Evolutionary conservation across 2,797 vertebrate genomes (phyloP).

Genomic region (Tenualosa ilisha): DNA sequence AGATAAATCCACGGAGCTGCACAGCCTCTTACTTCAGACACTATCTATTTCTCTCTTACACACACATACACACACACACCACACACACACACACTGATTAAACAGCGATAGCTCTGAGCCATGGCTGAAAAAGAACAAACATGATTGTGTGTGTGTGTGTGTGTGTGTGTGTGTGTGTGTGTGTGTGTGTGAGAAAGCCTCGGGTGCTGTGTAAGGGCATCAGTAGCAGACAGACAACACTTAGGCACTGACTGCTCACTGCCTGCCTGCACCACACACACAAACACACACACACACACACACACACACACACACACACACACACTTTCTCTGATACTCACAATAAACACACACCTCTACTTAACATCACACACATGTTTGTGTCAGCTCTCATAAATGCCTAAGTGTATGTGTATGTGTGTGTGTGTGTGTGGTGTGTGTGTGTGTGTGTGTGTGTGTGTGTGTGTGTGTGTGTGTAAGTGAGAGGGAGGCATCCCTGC

Average conservation of each 20-base stretch:
- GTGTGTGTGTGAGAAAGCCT: neutral
- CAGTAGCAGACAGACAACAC: slow-evolving; percentile 13
- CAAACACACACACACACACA: neutral
- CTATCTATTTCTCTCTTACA: slow-evolving; percentile 10
- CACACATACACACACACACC: neutral
- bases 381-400: neutral
- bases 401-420: neutral
- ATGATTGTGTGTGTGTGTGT: neutral
- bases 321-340: too few species aligned
- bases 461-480: slow-evolving; percentile 16
- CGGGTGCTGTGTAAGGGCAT: neutral
- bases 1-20: slow-evolving; percentile 35
- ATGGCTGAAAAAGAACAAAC: neutral
- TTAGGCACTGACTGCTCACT: neutral
- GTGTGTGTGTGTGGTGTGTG: slow-evolving; percentile 16
- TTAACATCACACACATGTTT: neutral
- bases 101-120: neutral
- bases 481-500: slow-evolving; percentile 3
- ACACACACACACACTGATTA: neutral
- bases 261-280: neutral
- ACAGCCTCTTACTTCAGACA: slow-evolving; percentile 28
- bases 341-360: neutral
- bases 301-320: neutral
- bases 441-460: slow-evolving; percentile 21
- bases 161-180: neutral